These are phyloP conservation scores for Drosophila navojoa DNA, from an alignment of 1,140 invertebrate genomes.

Conservation along the genomic window DNA sequence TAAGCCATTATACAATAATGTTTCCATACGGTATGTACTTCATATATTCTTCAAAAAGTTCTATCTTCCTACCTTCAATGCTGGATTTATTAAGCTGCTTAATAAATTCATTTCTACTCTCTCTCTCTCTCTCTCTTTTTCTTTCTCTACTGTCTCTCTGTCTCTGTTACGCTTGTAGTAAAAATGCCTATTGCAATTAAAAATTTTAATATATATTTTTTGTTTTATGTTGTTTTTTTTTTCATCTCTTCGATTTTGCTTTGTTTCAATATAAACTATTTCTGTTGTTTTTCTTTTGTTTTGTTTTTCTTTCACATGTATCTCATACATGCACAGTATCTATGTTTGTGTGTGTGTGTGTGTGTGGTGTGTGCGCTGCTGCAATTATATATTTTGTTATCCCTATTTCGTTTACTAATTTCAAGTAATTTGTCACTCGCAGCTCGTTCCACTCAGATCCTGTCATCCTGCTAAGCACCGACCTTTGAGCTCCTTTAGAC, in stretches of 20 bases:
- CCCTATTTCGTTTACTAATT: conserved; percentile 58
- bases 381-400: conserved; percentile 41
- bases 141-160: conserved; percentile 14
- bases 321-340: conserved; percentile 58
- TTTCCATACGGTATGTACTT: conserved; percentile 59
- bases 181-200: conserved; percentile 67
- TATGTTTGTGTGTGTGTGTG: conserved; percentile 37
- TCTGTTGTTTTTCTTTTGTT: conserved; percentile 31
- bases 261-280: conserved; percentile 59
- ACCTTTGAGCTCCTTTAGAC: not conserved
- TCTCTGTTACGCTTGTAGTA: conserved; percentile 36
- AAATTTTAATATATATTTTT: conserved; percentile 39
- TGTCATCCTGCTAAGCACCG: conserved; percentile 9
- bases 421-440: conserved; percentile 74
- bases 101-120: conserved; percentile 65
- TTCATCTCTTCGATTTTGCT: conserved; percentile 21
- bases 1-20: conserved; percentile 67
- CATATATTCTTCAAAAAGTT: conserved; percentile 68
- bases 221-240: conserved; percentile 21
- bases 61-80: conserved; percentile 26
- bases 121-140: conserved; percentile 23
- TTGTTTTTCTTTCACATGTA: conserved; percentile 44
- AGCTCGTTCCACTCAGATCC: conserved; percentile 34
- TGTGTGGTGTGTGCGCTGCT: conserved; percentile 43
- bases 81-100: conserved; percentile 73